Evolutionary conservation across 1,140 invertebrate genomes (phyloP).

Genomic region (Brachystomella parvula): DNA sequence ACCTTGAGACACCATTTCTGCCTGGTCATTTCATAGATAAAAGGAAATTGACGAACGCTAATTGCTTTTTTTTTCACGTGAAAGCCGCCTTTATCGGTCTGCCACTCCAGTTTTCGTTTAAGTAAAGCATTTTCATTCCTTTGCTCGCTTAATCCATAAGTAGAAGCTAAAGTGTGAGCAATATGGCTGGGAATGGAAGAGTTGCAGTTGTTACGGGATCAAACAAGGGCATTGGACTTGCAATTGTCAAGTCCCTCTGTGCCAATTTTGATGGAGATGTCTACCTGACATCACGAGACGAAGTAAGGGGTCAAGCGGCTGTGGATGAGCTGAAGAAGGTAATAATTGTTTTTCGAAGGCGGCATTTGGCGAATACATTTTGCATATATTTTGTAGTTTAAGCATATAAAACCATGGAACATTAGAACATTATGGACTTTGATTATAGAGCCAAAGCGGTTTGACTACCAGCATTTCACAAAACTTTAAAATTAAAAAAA

Average conservation of each 20-base stretch:
- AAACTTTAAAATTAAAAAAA: no score
- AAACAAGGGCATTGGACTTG: conserved; percentile 69
- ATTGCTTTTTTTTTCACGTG: no score
- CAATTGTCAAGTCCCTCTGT: conserved; percentile 58
- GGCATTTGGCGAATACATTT: no score
- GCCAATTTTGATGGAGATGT: conserved; percentile 55
- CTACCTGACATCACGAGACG: conserved; percentile 56
- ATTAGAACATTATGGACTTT: neutral
- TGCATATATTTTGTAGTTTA: no score
- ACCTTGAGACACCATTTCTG: no score
- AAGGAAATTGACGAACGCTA: no score
- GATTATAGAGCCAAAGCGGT: neutral
- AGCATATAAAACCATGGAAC: neutral
- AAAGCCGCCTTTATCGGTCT: no score
- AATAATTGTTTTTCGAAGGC: neutral
- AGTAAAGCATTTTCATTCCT: neutral
- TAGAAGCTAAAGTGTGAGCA: neutral
- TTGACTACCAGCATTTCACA: no score
- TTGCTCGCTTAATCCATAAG: neutral
- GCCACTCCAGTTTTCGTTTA: neutral
- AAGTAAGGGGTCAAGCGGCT: conserved; percentile 50
- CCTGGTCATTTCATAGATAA: no score
- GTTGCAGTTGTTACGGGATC: conserved; percentile 54
- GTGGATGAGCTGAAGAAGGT: conserved; percentile 49
- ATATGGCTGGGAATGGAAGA: conserved; percentile 1